Conservation (phyloP, 2,888 invertebrate species). For the Heliothis peltigera region DNA sequence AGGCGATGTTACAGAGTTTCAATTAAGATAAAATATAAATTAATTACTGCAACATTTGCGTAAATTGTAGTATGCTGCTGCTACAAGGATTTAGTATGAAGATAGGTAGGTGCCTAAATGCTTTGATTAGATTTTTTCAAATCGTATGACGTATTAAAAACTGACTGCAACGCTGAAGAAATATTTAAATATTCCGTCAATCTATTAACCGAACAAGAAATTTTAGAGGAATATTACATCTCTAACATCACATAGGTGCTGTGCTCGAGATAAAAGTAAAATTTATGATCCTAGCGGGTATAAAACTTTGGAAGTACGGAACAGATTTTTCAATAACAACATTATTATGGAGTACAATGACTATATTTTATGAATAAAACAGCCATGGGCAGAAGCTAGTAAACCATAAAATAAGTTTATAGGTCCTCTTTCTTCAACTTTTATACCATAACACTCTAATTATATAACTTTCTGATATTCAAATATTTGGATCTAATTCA, state of each 20-base stretch:
- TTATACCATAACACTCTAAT: slow-evolving; percentile 7
- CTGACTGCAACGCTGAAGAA: background rate
- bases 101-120: slow-evolving; percentile 33
- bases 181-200: too few relatives aligned
- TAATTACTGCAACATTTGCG: background rate
- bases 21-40: background rate
- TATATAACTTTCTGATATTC: background rate
- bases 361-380: background rate
- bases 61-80: slow-evolving; percentile 6
- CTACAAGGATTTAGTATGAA: slow-evolving; percentile 20
- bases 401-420: background rate
- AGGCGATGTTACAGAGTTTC: too few relatives aligned
- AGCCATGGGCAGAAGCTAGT: background rate
- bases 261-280: background rate
- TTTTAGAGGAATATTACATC: background rate
- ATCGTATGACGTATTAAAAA: slow-evolving; percentile 3
- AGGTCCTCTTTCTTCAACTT: background rate
- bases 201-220: too few relatives aligned
- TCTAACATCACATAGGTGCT: background rate
- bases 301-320: background rate
- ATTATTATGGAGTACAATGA: background rate
- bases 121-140: slow-evolving; percentile 14
- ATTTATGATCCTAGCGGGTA: background rate
- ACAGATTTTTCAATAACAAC: background rate
- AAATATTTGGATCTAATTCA: slow-evolving; percentile 28